These are phyloP conservation scores for Arbacia lixula DNA, from an alignment of 53 echinoderm and acorn worm species.

Conservation along the genomic window DNA sequence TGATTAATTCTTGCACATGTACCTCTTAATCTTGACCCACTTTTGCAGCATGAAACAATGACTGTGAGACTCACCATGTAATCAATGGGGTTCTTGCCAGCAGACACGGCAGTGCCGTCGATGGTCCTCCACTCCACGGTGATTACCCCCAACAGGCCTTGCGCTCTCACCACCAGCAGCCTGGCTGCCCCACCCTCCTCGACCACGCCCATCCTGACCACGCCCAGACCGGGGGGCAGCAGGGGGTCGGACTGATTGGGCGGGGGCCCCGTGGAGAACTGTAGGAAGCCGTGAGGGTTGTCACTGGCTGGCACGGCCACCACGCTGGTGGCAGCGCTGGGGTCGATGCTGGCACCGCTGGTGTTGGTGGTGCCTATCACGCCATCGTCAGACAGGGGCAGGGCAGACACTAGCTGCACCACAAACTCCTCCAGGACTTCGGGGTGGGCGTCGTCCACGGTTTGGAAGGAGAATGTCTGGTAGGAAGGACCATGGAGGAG, in stretches of 20 bases:
- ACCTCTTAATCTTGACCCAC: no score
- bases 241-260: constrained; percentile 79
- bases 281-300: constrained; percentile 87
- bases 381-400: constrained; percentile 94
- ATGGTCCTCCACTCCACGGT: constrained; percentile 96
- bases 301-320: constrained; percentile 76
- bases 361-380: constrained; percentile 88
- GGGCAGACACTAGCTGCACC: constrained; percentile 64
- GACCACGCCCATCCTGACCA: constrained; percentile 66
- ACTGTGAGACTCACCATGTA: constrained; percentile 72
- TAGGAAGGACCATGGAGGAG: neutral
- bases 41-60: no score
- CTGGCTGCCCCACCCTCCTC: constrained; percentile 80
- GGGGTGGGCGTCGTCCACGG: constrained; percentile 80
- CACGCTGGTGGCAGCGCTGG: constrained; percentile 66
- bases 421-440: constrained; percentile 84
- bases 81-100: constrained; percentile 92
- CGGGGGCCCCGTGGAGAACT: constrained; percentile 81
- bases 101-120: constrained; percentile 92
- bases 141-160: constrained; percentile 86
- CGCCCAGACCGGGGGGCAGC: constrained; percentile 61
- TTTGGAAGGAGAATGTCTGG: constrained; percentile 64
- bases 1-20: no score
- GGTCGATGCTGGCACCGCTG: constrained; percentile 94
- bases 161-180: constrained; percentile 94